Evolutionary conservation across 2,113 vertebrate species (phyloP), one percentile per base, ranked within the genome.

Genomic region (Phyllostomus discolor): DNA sequence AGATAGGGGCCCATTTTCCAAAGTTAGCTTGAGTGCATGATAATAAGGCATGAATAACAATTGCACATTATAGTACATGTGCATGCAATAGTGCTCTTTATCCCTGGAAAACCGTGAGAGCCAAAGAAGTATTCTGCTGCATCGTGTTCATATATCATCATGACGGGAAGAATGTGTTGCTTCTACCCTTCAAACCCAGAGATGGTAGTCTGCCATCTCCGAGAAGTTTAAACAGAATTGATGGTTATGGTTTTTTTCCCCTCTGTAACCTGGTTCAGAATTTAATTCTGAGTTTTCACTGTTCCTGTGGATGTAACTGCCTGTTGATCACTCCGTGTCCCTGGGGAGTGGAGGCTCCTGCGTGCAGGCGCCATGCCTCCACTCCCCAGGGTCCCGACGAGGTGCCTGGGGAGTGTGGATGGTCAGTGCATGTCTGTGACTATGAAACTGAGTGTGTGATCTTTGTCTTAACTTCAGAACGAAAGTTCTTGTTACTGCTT

Each of bases 171-270:
- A 35, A 50, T 93, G 31, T 78, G 4, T 80, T 95, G 70, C 35
- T 89, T 94, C 33, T 82, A 84, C 84, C 20, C 95, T 95, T 91
- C 87, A 95, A 97, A 93, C 17, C 10, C 28, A 90, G 38, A 92
- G 20, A 33, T 95, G 52, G 10, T 54, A 52, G 70, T 93, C 33
- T 95, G 2, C 83, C n/a, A 57, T 91, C 10, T 76, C 3, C 64
- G 73, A 81, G 50, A 91, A 66, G 12, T 0, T 95, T 92, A 78
- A 92, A 54, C 59, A 81, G 20, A 57, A 67, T n/a, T 70, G 33
- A 79, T 69, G 50, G 16, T 33, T 62, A 62, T 84, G 50, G 6
- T 43, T 80, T 62, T 8, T 62, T 8, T 85, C 8, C 57, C 48
- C 91, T 62, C 33, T 79, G 0, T 79, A 89, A 80, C 35, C 64